These are phyloP conservation scores for Chymomyza procnemis DNA, from an alignment of 2,888 invertebrate species.

Conservation along the genomic window DNA sequence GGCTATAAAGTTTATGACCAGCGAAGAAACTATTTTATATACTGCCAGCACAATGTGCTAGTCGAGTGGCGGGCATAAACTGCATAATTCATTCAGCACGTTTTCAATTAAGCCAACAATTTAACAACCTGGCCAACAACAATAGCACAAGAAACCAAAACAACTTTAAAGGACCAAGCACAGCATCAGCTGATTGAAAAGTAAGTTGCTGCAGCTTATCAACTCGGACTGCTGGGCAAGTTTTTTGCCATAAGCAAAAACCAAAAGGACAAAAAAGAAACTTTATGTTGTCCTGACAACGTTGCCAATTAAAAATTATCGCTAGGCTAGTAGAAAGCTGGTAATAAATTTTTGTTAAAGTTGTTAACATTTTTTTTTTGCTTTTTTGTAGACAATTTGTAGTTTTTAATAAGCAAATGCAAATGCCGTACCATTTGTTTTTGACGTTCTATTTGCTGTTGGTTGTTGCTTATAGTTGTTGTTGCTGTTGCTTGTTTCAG, in stretches of 20 bases:
- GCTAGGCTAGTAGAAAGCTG: neutral
- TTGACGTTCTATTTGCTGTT: neutral
- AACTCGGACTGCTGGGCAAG: neutral
- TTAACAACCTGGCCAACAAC: neutral
- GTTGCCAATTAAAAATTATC: slow-evolving; percentile 35
- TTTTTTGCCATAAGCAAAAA: neutral
- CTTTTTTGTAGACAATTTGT: neutral
- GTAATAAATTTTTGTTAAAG: neutral
- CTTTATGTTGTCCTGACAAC: neutral
- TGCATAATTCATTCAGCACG: slow-evolving; percentile 11
- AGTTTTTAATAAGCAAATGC: slow-evolving; percentile 40
- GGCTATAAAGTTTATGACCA: slow-evolving; percentile 44
- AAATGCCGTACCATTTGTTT: slow-evolving; percentile 34
- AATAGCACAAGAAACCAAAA: neutral
- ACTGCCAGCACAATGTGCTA: no score
- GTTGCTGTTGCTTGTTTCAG: no score
- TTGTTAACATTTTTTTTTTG: neutral
- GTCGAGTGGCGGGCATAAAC: neutral
- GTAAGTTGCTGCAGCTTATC: neutral
- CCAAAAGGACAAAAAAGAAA: neutral
- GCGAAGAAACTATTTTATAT: slow-evolving; percentile 33
- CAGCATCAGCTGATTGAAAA: neutral
- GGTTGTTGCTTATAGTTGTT: no score
- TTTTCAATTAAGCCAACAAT: slow-evolving; percentile 34
- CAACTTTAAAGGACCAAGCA: neutral